Conservation (phyloP, 2,113 vertebrate species). For the Egretta garzetta region DNA sequence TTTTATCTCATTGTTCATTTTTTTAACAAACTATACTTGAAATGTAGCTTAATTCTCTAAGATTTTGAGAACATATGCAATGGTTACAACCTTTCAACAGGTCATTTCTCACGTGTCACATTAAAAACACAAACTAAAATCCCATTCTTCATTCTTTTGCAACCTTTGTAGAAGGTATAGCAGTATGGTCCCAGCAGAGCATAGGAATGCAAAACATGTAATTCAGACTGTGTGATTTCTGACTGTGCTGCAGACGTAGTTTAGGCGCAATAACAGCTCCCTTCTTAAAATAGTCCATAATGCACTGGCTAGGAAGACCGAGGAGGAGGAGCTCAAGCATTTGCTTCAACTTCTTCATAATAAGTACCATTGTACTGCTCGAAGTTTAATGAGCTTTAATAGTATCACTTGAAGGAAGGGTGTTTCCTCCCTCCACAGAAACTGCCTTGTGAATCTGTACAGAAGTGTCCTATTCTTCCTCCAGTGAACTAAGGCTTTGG, state of each 20-base stretch:
- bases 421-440: constrained; percentile 64
- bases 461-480: constrained; percentile 58
- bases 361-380: constrained; percentile 63
- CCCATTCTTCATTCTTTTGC: background rate
- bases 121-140: background rate
- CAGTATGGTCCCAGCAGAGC: background rate
- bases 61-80: background rate
- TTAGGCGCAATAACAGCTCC: background rate
- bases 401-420: constrained; percentile 65
- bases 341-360: constrained; percentile 62
- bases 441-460: constrained; percentile 66
- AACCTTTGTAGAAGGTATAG: background rate
- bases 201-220: background rate
- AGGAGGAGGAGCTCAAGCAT: constrained; percentile 7
- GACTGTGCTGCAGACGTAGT: background rate
- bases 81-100: background rate
- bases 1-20: background rate
- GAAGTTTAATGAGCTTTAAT: constrained; percentile 71
- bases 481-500: constrained; percentile 34
- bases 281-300: constrained; percentile 22
- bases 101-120: background rate
- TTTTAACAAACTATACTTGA: background rate
- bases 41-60: background rate
- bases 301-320: constrained; percentile 20
- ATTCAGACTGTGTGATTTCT: background rate